Conservation (phyloP, 2,113 vertebrate species). For the Hippopotamus amphibius region DNA sequence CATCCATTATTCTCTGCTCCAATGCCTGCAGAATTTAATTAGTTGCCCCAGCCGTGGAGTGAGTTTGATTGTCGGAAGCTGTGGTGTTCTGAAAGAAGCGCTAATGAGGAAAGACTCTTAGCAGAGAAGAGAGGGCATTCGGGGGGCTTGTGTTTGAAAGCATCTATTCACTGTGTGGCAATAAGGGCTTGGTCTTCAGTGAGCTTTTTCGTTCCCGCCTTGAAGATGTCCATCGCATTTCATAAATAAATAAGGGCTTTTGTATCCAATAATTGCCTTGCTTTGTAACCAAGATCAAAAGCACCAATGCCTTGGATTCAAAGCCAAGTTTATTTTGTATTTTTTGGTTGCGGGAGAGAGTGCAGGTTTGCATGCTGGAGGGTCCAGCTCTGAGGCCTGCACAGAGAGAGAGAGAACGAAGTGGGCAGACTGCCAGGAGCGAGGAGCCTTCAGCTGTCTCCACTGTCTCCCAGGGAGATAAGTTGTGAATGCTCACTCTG, state of each 20-base stretch:
- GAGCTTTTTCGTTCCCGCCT: slow-evolving; percentile 69
- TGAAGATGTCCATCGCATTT: slow-evolving; percentile 72
- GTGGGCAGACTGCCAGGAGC: slow-evolving; percentile 47
- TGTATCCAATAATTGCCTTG: slow-evolving; percentile 80
- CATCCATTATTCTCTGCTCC: slow-evolving; percentile 69
- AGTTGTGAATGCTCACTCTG: neutral
- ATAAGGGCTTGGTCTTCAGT: slow-evolving; percentile 68
- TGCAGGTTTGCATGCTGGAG: slow-evolving; percentile 64
- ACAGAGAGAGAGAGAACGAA: neutral
- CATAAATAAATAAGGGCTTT: slow-evolving; percentile 82
- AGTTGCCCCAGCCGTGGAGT: slow-evolving; percentile 68
- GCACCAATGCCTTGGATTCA: slow-evolving; percentile 76
- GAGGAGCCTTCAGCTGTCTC: neutral
- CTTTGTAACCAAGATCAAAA: slow-evolving; percentile 81
- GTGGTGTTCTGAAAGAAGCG: slow-evolving; percentile 49
- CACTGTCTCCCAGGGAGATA: slow-evolving; percentile 10
- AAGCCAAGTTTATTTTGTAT: slow-evolving; percentile 76
- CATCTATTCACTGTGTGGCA: slow-evolving; percentile 77
- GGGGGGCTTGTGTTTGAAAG: slow-evolving; percentile 74
- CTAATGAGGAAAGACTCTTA: slow-evolving; percentile 75
- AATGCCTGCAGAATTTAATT: slow-evolving; percentile 80
- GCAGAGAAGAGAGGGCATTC: slow-evolving; percentile 46
- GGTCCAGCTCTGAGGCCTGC: slow-evolving; percentile 33
- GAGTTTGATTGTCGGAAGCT: slow-evolving; percentile 77
- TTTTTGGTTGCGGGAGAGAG: slow-evolving; percentile 60